Evolutionary conservation across 2,113 vertebrate genomes (phyloP).

Genomic region (Phasianus colchicus): DNA sequence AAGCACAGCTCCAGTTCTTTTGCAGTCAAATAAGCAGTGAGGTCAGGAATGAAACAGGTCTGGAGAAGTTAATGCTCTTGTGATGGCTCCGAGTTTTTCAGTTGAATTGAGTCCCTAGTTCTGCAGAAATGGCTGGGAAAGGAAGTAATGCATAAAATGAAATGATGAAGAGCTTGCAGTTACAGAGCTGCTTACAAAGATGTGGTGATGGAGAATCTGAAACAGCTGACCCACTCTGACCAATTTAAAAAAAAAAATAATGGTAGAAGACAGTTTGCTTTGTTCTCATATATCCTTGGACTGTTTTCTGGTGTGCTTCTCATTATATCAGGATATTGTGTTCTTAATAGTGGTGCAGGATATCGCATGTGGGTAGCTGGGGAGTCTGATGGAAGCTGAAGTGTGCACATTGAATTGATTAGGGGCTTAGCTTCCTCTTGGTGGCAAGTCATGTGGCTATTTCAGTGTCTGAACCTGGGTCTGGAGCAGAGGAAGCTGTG

Average conservation of each 20-base stretch:
- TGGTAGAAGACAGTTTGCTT: not conserved
- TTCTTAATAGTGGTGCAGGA: not conserved
- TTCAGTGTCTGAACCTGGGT: not conserved
- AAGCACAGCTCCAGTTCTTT: conserved; percentile 48
- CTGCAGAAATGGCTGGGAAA: conserved; percentile 30
- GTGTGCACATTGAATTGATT: not conserved
- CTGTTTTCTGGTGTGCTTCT: conserved; percentile 26
- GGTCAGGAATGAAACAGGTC: conserved; percentile 24
- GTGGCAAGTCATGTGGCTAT: not conserved
- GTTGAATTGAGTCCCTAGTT: not conserved
- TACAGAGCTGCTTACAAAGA: not conserved
- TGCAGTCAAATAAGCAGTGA: conserved; percentile 17
- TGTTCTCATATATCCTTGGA: not conserved
- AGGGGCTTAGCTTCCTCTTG: not conserved
- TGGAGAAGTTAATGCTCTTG: conserved; percentile 19
- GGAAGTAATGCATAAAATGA: conserved; percentile 26
- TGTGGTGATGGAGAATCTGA: not conserved
- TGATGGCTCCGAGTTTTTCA: not conserved
- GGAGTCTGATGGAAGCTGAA: not conserved
- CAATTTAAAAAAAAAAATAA: not conserved
- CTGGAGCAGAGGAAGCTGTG: not conserved
- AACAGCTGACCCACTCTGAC: not conserved
- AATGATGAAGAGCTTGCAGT: not conserved
- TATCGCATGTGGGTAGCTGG: not conserved
- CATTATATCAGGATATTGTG: conserved; percentile 28